Percentiles rank a stretch among this genome's conserved stretches.
Conservation (phyloP, 2,797 vertebrate species). For the Megaceryle alcyon region DNA sequence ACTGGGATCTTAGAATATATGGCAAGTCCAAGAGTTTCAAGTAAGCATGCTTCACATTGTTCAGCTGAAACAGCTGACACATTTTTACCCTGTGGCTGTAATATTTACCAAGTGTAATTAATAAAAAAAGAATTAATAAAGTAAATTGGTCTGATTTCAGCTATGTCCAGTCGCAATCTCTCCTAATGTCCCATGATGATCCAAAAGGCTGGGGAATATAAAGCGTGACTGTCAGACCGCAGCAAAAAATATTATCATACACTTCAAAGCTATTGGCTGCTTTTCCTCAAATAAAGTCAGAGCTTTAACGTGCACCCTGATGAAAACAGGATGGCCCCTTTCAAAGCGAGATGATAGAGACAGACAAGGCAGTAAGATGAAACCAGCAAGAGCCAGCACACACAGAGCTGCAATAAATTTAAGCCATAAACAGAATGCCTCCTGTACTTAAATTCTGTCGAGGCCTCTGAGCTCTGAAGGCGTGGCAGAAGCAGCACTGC, state of each 20-base stretch:
- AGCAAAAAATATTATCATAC: constrained; percentile 57
- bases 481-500: neutral
- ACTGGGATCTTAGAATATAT: neutral
- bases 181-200: neutral
- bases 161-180: neutral
- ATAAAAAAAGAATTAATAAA: neutral
- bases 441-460: neutral
- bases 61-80: neutral
- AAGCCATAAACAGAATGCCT: constrained; percentile 48
- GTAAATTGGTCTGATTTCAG: constrained; percentile 28
- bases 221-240: neutral
- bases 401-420: constrained; percentile 21
- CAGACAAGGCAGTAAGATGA: neutral
- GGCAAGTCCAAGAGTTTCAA: neutral
- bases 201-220: neutral
- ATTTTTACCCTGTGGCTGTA: neutral
- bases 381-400: neutral
- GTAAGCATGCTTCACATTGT: neutral
- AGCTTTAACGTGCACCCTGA: neutral
- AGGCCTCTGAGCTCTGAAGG: neutral
- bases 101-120: neutral
- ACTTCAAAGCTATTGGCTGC: constrained; percentile 38
- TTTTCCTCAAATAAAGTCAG: constrained; percentile 42
- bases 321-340: constrained; percentile 28
- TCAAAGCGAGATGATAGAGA: neutral